These are phyloP conservation scores for Linepithema humile DNA, from an alignment of 1,140 invertebrate species.

Conservation along the genomic window DNA sequence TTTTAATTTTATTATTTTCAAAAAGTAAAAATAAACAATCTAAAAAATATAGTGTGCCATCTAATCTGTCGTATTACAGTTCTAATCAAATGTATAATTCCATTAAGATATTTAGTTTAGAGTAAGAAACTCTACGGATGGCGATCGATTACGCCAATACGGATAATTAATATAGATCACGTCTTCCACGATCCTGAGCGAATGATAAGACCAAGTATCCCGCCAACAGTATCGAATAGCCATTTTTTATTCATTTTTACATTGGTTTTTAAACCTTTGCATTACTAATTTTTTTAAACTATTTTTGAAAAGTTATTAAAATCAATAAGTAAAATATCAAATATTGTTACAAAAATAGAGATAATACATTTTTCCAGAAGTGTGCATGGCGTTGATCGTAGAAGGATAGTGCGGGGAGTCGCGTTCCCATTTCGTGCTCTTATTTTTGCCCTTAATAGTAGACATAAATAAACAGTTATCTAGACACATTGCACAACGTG, in stretches of 20 bases:
- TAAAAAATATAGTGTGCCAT: neutral
- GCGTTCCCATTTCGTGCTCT: slow-evolving; percentile 22
- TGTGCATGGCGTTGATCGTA: neutral
- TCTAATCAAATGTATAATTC: neutral
- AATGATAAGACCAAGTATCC: neutral
- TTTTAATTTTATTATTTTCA: too few relatives aligned
- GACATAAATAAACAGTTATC: slow-evolving; percentile 38
- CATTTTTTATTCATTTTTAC: neutral
- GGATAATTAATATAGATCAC: slow-evolving; percentile 15
- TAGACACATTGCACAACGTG: slow-evolving; percentile 43
- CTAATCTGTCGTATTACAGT: neutral
- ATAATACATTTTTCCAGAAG: neutral
- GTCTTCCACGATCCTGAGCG: neutral
- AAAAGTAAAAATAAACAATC: too few relatives aligned
- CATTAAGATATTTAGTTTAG: neutral
- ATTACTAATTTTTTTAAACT: too few relatives aligned
- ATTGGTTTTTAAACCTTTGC: too few relatives aligned
- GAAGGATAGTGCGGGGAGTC: neutral
- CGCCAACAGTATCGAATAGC: neutral
- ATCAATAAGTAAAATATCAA: neutral
- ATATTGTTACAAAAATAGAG: neutral
- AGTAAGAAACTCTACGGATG: neutral
- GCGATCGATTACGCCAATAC: neutral
- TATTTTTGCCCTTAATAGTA: slow-evolving; percentile 33
- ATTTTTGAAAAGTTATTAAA: too few relatives aligned